Evolutionary conservation across 2,888 invertebrate genomes (phyloP).

Genomic region (Exephanes ischioxanthus): DNA sequence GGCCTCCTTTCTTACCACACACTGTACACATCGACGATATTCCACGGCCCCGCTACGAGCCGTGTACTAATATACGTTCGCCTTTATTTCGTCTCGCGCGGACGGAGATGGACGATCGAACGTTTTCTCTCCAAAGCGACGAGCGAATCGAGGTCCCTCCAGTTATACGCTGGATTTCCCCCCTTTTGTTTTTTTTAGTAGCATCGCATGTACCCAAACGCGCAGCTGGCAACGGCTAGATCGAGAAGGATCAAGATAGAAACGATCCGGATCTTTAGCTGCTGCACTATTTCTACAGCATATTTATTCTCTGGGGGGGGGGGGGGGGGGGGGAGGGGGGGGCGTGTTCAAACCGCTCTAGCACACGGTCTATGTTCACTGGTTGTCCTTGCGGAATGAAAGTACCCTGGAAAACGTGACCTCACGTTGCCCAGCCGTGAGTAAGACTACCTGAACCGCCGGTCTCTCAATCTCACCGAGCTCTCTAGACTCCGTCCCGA

Average conservation of each 20-base stretch:
- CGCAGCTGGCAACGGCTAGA: neutral
- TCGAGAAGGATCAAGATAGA: slow-evolving; percentile 17
- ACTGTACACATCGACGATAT: slow-evolving; percentile 4
- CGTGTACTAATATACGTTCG: slow-evolving; percentile 27
- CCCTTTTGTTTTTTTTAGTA: neutral
- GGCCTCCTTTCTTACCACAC: slow-evolving; percentile 22
- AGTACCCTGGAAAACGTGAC: slow-evolving; percentile 81
- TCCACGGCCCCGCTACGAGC: slow-evolving; percentile 14
- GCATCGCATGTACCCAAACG: neutral
- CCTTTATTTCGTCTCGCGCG: slow-evolving; percentile 15
- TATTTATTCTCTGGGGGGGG: slow-evolving; percentile 39
- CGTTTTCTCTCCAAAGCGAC: slow-evolving; percentile 25
- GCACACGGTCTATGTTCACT: slow-evolving; percentile 68
- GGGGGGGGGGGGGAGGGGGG: neutral
- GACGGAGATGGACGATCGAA: slow-evolving; percentile 9
- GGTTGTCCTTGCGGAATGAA: slow-evolving; percentile 82
- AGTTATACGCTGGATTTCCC: neutral
- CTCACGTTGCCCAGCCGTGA: slow-evolving; percentile 74
- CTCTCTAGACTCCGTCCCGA: slow-evolving; percentile 11
- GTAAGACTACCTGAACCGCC: slow-evolving; percentile 67
- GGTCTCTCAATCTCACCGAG: slow-evolving; percentile 38
- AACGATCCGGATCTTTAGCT: slow-evolving; percentile 36
- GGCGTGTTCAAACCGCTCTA: slow-evolving; percentile 47
- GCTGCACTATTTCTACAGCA: slow-evolving; percentile 34
- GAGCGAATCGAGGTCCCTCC: slow-evolving; percentile 33